Conservation (phyloP, 1,140 invertebrate genomes). For the Bradysia coprophila region DNA sequence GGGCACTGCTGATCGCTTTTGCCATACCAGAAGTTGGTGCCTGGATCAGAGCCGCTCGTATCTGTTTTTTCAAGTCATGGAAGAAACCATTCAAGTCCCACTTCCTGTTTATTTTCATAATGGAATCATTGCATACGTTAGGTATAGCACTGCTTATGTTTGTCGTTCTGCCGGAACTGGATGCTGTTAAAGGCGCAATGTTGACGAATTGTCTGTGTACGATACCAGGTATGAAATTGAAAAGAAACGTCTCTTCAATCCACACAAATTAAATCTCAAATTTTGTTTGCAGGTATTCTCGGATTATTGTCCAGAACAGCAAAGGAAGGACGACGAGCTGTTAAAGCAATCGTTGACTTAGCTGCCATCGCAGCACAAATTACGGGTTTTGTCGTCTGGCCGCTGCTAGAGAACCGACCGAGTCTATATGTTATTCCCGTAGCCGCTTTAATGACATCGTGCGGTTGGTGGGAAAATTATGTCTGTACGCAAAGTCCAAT, state of each 20-base stretch:
- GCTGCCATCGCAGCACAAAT: conserved; percentile 67
- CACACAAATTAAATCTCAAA: too few species aligned
- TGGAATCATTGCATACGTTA: conserved; percentile 72
- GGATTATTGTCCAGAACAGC: conserved; percentile 60
- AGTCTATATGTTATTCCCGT: conserved; percentile 70
- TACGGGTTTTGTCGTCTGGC: conserved; percentile 80
- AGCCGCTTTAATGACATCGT: conserved; percentile 64
- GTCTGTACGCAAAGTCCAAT: conserved; percentile 61
- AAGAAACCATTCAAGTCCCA: conserved; percentile 20
- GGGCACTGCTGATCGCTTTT: conserved; percentile 77
- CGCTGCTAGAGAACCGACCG: conserved; percentile 47
- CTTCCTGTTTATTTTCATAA: conserved; percentile 39
- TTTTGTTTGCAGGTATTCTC: conserved; percentile 22
- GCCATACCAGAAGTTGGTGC: conserved; percentile 74
- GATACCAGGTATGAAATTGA: conserved; percentile 48
- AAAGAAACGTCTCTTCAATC: too few species aligned
- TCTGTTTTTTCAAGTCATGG: conserved; percentile 80
- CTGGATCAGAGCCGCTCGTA: conserved; percentile 62
- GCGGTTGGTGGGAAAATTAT: conserved; percentile 96
- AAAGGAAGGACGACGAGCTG: conserved; percentile 56
- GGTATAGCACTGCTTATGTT: conserved; percentile 74
- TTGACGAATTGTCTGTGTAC: conserved; percentile 86
- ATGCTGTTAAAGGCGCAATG: conserved; percentile 85
- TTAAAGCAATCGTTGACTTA: conserved; percentile 67
- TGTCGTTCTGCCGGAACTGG: conserved; percentile 71